A percentile compares a stretch with the other conserved stretches of the same genome.
These are phyloP conservation scores for Pandemis corylana DNA, from an alignment of 2,888 invertebrate genomes.

Conservation along the genomic window DNA sequence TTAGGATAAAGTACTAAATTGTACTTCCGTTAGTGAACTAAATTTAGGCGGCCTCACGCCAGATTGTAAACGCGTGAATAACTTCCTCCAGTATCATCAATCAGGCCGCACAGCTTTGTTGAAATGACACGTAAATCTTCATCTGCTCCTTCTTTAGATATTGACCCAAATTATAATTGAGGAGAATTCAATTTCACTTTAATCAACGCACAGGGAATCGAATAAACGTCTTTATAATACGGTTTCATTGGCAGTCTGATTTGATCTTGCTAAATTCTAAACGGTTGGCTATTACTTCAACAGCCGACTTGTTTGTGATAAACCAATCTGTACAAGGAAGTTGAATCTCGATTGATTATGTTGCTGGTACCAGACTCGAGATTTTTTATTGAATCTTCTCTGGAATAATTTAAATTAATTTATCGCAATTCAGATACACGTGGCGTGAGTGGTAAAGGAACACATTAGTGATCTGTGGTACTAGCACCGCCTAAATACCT, in stretches of 20 bases:
- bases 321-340: conserved; percentile 9
- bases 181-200: conserved; percentile 13
- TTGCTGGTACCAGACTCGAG: not conserved
- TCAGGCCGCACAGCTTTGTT: conserved; percentile 28
- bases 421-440: too few species aligned
- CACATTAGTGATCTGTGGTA: too few species aligned
- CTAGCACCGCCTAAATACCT: too few species aligned
- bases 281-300: not conserved
- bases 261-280: not conserved
- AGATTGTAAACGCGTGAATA: conserved; percentile 20
- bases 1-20: not conserved
- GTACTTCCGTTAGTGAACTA: conserved; percentile 4
- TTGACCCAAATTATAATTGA: conserved; percentile 29
- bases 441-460: too few species aligned
- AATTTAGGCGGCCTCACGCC: conserved; percentile 17
- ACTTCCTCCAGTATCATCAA: conserved; percentile 30
- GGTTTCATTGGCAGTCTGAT: conserved; percentile 7
- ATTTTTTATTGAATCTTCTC: not conserved
- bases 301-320: conserved; percentile 1
- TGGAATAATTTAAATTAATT: not conserved
- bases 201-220: conserved; percentile 13
- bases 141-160: conserved; percentile 7
- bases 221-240: conserved; percentile 17
- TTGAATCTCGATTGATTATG: not conserved
- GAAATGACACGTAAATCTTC: conserved; percentile 36